Percentiles rank a stretch among this genome's conserved stretches.
Evolutionary conservation across 2,888 invertebrate species (phyloP).

Genomic region (Cotesia congregata): DNA sequence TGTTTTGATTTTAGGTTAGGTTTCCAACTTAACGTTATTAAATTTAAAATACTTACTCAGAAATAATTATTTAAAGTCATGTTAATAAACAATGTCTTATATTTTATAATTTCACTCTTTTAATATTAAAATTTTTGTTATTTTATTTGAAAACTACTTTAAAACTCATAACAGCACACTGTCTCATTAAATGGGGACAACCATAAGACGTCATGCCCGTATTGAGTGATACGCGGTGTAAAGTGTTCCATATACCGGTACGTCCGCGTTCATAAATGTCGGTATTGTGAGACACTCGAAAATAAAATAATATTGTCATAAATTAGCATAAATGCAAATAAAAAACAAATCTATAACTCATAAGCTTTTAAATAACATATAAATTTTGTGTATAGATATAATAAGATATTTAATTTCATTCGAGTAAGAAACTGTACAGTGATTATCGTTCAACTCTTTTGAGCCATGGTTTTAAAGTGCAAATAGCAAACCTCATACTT

Average conservation of each 20-base stretch:
- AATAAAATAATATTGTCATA: conserved; percentile 1
- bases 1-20: background rate
- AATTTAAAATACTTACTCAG: conserved; percentile 7
- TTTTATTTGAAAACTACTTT: too few relatives aligned
- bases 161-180: too few relatives aligned
- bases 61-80: background rate
- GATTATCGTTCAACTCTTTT: background rate
- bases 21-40: background rate
- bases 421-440: background rate
- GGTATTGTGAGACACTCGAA: conserved; percentile 15
- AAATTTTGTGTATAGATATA: background rate
- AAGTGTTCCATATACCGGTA: conserved; percentile 5
- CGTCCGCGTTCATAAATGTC: background rate
- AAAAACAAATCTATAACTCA: conserved; percentile 1
- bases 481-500: background rate
- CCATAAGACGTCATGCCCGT: too few relatives aligned
- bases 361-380: conserved; percentile 7
- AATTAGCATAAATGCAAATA: background rate
- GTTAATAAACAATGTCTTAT: background rate
- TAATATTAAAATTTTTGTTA: too few relatives aligned
- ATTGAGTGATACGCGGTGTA: background rate
- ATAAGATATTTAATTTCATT: background rate
- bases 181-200: too few relatives aligned
- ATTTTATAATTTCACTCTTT: background rate
- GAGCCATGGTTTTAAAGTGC: background rate